These are phyloP conservation scores for Blastobasis adustella DNA, from an alignment of 2,888 invertebrate genomes.

Conservation along the genomic window DNA sequence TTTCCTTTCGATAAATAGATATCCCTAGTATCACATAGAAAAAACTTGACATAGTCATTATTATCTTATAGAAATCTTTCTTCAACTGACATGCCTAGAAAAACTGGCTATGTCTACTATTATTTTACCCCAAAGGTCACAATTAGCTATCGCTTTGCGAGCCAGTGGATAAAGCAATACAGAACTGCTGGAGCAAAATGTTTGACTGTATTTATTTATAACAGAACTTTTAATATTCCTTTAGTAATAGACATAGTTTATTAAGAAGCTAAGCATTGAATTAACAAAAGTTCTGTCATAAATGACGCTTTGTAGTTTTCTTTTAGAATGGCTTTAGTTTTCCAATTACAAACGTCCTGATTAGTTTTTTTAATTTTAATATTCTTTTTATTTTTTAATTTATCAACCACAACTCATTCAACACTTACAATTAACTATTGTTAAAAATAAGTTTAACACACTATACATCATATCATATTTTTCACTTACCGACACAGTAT, in stretches of 20 bases:
- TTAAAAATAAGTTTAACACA: too few species aligned
- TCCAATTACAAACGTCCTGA: slow-evolving; percentile 22
- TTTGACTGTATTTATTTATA: slow-evolving; percentile 33
- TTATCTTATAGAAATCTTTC: too few species aligned
- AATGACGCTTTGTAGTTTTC: slow-evolving; percentile 45
- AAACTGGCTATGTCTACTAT: too few species aligned
- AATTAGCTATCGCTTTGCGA: slow-evolving; percentile 54
- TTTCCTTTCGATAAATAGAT: too few species aligned
- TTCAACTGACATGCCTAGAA: too few species aligned
- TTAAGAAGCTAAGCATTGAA: background rate
- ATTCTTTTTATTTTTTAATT: background rate
- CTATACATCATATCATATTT: slow-evolving; percentile 1
- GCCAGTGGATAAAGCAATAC: slow-evolving; percentile 46
- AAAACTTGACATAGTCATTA: too few species aligned
- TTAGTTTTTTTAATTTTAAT: background rate
- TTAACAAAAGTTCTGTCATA: slow-evolving; percentile 27
- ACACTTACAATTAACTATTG: too few species aligned
- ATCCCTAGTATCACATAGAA: too few species aligned
- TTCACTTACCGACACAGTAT: slow-evolving; percentile 21
- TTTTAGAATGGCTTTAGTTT: slow-evolving; percentile 50
- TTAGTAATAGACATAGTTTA: background rate
- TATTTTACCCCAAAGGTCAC: too few species aligned
- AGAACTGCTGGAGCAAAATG: slow-evolving; percentile 40
- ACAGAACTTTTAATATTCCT: slow-evolving; percentile 17
- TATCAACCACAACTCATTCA: slow-evolving; percentile 1